phyloP scores from a whole-genome alignment of 2,888 invertebrate genomes.

The Eucera pruinosa region DNA sequence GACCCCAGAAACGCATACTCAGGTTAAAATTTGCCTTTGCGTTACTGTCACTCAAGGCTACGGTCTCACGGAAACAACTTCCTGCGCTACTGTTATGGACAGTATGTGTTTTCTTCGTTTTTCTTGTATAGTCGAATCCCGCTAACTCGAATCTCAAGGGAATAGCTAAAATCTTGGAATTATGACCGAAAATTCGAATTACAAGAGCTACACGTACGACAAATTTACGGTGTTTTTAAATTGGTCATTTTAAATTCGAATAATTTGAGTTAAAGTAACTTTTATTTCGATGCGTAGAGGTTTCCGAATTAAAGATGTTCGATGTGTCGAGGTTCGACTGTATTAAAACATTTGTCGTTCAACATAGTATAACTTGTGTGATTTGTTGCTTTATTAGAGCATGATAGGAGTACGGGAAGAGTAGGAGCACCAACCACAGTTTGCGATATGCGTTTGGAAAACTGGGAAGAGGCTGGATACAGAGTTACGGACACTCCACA shows the following conservation, averaged over 20 bases:
- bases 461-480: slow-evolving; percentile 98
- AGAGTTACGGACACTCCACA: slow-evolving; percentile 93
- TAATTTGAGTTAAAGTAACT: no score
- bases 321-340: no score
- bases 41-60: slow-evolving; percentile 96
- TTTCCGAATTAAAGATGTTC: no score
- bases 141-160: no score
- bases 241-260: no score
- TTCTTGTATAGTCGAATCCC: no score
- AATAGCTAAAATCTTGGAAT: no score
- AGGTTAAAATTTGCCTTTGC: slow-evolving; percentile 96
- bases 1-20: slow-evolving; percentile 97
- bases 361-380: neutral
- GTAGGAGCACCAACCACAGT: slow-evolving; percentile 95
- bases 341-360: no score
- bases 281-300: no score
- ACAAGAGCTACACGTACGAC: no score
- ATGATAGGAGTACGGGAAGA: slow-evolving; percentile 91
- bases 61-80: slow-evolving; percentile 98
- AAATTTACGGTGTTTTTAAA: no score
- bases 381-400: slow-evolving; percentile 69
- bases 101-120: slow-evolving; percentile 84
- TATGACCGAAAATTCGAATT: no score
- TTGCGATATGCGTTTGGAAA: slow-evolving; percentile 93
- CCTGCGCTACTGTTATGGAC: slow-evolving; percentile 95